Evolutionary conservation across 1,140 invertebrate species (phyloP).

Genomic region (Drosophila biarmipes): DNA sequence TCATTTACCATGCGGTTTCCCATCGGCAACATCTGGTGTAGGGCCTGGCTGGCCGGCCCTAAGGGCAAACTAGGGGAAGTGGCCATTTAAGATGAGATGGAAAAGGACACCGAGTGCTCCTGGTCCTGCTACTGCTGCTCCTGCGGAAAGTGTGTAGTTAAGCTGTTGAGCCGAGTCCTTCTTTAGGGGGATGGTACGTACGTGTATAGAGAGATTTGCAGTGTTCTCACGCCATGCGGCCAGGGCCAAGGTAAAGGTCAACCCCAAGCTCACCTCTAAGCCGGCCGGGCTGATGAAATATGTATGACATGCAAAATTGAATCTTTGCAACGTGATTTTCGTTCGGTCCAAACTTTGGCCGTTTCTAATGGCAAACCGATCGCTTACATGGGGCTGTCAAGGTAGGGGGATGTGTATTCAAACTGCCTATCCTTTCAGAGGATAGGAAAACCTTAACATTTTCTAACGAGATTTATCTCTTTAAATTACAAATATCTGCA

Average conservation of each 20-base stretch:
- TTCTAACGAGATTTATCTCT: no score
- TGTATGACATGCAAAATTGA: constrained; percentile 55
- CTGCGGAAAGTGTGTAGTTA: constrained; percentile 7
- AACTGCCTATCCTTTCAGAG: not conserved
- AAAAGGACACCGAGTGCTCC: constrained; percentile 19
- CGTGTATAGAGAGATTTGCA: constrained; percentile 15
- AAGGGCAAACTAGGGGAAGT: not conserved
- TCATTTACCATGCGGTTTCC: constrained; percentile 49
- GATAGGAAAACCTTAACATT: not conserved
- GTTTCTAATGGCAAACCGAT: constrained; percentile 26
- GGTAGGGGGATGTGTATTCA: not conserved
- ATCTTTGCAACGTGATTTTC: constrained; percentile 35
- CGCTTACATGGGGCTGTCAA: not conserved
- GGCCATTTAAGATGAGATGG: constrained; percentile 31
- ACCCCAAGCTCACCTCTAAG: constrained; percentile 14
- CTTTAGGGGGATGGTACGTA: constrained; percentile 2
- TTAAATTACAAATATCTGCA: no score
- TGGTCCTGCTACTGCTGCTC: not conserved
- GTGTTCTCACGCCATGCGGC: constrained; percentile 33
- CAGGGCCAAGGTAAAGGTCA: constrained; percentile 69
- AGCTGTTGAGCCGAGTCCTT: constrained; percentile 42
- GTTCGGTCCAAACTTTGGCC: constrained; percentile 19
- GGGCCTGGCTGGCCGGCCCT: no score
- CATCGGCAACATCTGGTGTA: constrained; percentile 37
- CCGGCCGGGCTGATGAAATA: constrained; percentile 40